Evolutionary conservation across 2,113 vertebrate species (phyloP).

Genomic region (Neolamprologus modestus): DNA sequence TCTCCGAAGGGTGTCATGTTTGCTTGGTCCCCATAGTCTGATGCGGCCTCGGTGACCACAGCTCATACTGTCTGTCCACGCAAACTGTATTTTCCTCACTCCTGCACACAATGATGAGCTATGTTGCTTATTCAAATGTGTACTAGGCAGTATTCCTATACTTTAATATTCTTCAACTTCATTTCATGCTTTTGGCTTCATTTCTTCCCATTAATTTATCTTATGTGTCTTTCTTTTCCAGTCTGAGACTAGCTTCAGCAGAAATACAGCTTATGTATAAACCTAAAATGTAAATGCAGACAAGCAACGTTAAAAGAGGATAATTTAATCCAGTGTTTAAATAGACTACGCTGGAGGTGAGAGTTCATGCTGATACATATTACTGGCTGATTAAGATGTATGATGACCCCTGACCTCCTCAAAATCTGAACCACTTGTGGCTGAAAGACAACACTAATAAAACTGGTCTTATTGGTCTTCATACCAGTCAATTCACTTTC

Average conservation of each 20-base stretch:
- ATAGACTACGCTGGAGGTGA: slow-evolving; percentile 7
- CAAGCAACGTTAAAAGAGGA: background rate
- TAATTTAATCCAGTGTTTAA: background rate
- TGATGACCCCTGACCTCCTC: slow-evolving; percentile 46
- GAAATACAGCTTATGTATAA: background rate
- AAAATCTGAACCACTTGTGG: slow-evolving; percentile 64
- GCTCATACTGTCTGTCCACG: background rate
- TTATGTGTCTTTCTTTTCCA: background rate
- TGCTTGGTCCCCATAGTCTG: background rate
- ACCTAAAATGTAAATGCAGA: background rate
- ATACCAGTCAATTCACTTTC: background rate
- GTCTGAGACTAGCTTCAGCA: background rate
- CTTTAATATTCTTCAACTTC: background rate
- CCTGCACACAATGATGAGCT: background rate
- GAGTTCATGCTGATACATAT: slow-evolving; percentile 57
- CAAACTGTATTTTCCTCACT: background rate
- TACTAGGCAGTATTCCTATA: background rate
- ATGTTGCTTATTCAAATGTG: background rate
- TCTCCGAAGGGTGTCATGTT: slow-evolving; percentile 55
- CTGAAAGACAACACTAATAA: slow-evolving; percentile 35
- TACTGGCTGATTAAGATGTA: slow-evolving; percentile 55
- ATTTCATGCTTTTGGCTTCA: background rate
- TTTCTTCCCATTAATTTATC: background rate
- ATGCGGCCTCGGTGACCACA: background rate
- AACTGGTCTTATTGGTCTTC: slow-evolving; percentile 5